These are phyloP conservation scores for Falco novaeseelandiae DNA, from an alignment of 2,797 vertebrate species.

Conservation along the genomic window DNA sequence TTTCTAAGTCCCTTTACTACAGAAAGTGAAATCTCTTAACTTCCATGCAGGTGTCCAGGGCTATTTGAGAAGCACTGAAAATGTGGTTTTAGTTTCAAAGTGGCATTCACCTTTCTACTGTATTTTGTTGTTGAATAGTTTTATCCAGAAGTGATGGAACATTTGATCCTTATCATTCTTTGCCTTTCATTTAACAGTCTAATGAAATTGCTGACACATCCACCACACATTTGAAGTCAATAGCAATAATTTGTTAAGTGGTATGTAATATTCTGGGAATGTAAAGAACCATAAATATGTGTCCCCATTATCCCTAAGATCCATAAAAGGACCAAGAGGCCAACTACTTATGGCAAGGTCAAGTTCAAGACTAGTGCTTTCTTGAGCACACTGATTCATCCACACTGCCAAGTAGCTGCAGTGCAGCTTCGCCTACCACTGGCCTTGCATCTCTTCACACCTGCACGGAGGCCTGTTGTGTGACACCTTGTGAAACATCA, in stretches of 20 bases:
- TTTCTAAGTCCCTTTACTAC: not conserved
- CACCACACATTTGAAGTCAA: not conserved
- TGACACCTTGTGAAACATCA: not conserved
- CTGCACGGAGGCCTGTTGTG: rapidly evolving
- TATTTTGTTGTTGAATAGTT: not conserved
- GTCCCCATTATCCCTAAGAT: not conserved
- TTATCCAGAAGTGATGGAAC: not conserved
- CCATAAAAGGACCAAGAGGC: not conserved
- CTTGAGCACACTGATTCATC: not conserved
- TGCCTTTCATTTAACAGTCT: not conserved
- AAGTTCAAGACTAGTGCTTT: not conserved
- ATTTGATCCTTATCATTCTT: not conserved
- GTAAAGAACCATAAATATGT: not conserved
- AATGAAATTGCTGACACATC: not conserved
- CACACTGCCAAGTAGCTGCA: not conserved
- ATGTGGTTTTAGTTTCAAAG: not conserved
- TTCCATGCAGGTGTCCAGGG: not conserved
- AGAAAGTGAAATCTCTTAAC: not conserved
- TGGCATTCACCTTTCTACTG: not conserved
- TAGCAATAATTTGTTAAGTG: not conserved
- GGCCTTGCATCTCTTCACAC: not conserved
- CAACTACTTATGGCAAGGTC: not conserved
- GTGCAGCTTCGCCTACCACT: not conserved
- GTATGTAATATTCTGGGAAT: not conserved
- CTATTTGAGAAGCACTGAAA: not conserved